These are phyloP conservation scores for Geophilus truncorum DNA, from an alignment of 2,888 invertebrate species.

Conservation along the genomic window DNA sequence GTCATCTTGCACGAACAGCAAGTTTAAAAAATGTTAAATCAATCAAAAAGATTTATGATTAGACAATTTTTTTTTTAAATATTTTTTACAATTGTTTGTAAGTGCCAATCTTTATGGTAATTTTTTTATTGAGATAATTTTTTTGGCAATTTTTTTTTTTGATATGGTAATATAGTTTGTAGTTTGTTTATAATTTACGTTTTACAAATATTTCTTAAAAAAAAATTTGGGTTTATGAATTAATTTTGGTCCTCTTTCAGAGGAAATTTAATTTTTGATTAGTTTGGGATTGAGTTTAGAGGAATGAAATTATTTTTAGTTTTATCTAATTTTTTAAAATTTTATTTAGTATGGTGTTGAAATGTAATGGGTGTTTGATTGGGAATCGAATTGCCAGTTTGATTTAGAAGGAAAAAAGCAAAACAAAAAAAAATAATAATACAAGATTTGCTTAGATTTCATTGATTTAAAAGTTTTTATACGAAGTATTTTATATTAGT, in stretches of 20 bases:
- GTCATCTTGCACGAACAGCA: conserved; percentile 6
- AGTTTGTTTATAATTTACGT: neutral
- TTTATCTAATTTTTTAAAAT: neutral
- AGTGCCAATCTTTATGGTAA: neutral
- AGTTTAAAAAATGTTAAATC: conserved; percentile 19
- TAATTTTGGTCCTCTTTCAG: neutral
- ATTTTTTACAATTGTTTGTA: neutral
- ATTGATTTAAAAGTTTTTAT: neutral
- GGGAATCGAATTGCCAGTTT: neutral
- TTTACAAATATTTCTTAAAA: neutral
- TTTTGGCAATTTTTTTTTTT: neutral
- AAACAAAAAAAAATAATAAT: neutral
- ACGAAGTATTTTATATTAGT: neutral
- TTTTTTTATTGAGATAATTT: neutral
- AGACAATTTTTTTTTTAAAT: neutral
- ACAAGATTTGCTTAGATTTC: too few relatives aligned
- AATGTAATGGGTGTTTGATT: neutral
- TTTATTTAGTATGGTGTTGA: neutral
- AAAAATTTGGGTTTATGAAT: neutral
- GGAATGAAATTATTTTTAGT: neutral
- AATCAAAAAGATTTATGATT: neutral
- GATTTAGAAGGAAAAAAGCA: neutral
- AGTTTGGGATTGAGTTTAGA: neutral
- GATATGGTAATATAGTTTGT: neutral
- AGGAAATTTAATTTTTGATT: neutral